Evolutionary conservation across 2,888 invertebrate species (phyloP).

Genomic region (Creontiades dilutus): DNA sequence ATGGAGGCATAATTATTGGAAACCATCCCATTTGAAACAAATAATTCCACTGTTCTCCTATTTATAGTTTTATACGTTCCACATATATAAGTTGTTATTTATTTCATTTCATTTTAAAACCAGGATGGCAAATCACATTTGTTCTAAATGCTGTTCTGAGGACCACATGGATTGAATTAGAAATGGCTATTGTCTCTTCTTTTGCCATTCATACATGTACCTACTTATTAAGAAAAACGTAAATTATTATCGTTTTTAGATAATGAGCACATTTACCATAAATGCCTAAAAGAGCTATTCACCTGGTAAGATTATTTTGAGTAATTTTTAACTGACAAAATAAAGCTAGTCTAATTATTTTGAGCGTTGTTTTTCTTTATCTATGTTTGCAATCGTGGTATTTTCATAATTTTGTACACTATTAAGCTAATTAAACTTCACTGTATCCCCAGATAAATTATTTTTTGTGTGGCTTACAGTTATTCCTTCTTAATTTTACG

Average conservation of each 20-base stretch:
- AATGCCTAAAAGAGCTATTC: neutral
- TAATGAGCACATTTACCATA: neutral
- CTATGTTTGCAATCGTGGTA: neutral
- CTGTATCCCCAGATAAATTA: neutral
- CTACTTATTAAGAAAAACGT: neutral
- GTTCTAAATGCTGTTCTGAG: neutral
- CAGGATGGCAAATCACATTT: neutral
- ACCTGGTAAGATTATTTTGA: slow-evolving; percentile 14
- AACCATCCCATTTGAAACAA: neutral
- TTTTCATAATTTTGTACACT: slow-evolving; percentile 15
- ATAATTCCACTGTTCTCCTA: neutral
- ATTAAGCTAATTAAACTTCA: slow-evolving; percentile 5
- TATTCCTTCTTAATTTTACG: neutral
- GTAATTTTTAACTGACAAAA: neutral
- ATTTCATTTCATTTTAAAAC: neutral
- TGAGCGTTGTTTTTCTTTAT: neutral
- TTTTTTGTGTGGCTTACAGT: neutral
- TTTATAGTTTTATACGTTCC: slow-evolving; percentile 20
- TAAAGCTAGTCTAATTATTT: slow-evolving; percentile 10
- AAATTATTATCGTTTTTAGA: neutral
- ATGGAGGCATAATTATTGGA: neutral
- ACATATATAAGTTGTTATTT: no score
- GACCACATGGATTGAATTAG: neutral
- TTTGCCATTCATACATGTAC: neutral
- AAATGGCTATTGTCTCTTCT: neutral